These are phyloP conservation scores for Falco biarmicus DNA, from an alignment of 2,797 vertebrate genomes.

Conservation along the genomic window DNA sequence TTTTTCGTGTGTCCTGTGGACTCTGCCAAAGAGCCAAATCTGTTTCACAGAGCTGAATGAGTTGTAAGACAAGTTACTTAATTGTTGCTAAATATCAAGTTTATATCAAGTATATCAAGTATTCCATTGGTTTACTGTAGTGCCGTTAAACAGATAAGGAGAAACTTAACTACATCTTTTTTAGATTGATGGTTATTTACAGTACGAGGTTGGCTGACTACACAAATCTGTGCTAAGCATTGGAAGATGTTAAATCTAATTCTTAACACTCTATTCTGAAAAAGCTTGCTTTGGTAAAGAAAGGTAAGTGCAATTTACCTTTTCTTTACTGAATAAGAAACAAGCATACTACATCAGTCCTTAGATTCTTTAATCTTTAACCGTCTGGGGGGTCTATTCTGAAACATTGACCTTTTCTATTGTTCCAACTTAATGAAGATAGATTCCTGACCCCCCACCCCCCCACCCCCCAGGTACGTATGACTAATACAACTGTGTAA, in stretches of 20 bases:
- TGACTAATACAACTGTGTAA: not conserved
- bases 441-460: too few species aligned
- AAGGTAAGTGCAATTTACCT: constrained; percentile 45
- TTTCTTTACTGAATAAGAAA: constrained; percentile 34
- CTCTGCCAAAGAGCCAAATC: not conserved
- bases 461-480: not conserved
- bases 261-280: constrained; percentile 53
- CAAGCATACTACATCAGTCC: not conserved
- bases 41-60: not conserved
- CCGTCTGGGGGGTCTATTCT: not conserved
- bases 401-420: not conserved
- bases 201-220: not conserved
- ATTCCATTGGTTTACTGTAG: not conserved
- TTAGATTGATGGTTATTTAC: constrained; percentile 2
- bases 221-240: not conserved
- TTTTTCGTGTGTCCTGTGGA: not conserved
- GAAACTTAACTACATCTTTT: not conserved
- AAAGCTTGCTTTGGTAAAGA: constrained; percentile 57
- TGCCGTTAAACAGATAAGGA: not conserved
- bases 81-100: not conserved
- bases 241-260: constrained; percentile 47
- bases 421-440: not conserved
- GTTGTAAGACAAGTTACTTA: not conserved
- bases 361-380: not conserved
- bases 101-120: not conserved